Evolutionary conservation across 2,888 invertebrate species (phyloP), one percentile per base, ranked within the genome.

Genomic region (Nebria brevicollis): DNA sequence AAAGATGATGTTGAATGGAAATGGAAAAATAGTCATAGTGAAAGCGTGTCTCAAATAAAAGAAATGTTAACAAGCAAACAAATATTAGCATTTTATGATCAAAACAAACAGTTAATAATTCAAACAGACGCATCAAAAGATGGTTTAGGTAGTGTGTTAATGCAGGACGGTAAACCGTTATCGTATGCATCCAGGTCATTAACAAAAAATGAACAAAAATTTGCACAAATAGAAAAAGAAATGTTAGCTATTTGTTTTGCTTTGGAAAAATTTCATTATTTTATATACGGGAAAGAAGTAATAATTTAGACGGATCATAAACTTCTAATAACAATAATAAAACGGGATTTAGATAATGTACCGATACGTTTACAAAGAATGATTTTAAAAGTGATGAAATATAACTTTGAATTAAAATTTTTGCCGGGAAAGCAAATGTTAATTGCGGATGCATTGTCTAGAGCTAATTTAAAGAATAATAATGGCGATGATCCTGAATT

Each of bases 361-460:
- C 15, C 76, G 11, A 66, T 6, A 26, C 81, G 82, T 34, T 66
- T 82, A 15, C 83, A 83, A 72, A 79, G 83, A 74, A 83, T 84
- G 83, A 83, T 82, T 65, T 66, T 85, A 10, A 84, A 82, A 54
- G 72, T 85, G 11, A 65, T 79, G 42, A 85, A 83, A 73, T 85
- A 85, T 83, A 77, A 84, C 26, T 72, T 85, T n/a, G 75, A 72
- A 41, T 81, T 85, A 34, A 82, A 72, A n/a, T 85, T 84, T 75
- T 41, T 84, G n/a, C 84, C 84, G 4, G 85, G 85, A 5, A 85
- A 84, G 83, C 26, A 54, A 11, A 82, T 83, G 82, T 72, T 78
- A 43, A 75, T 83, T 11, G 83, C 83, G 20, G 83, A 83, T 82
- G 42, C 77, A 34, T 75, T 83, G 26, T 81, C 82, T 26, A 42